phyloP scores from a whole-genome alignment of 2,113 vertebrate species.

The Numenius arquata region DNA sequence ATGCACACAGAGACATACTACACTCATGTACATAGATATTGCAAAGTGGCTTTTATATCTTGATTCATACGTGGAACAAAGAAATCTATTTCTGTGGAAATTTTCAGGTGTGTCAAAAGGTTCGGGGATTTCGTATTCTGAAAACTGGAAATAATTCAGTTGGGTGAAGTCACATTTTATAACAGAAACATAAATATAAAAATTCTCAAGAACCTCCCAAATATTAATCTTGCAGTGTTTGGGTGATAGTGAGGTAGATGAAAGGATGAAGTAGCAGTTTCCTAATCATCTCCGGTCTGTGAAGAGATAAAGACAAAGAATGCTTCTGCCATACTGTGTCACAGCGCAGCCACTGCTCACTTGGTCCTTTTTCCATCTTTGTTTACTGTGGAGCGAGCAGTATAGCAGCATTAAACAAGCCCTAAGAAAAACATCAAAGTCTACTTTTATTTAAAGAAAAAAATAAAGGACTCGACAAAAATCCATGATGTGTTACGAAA shows the following conservation, averaged over 20 bases:
- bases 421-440: background rate
- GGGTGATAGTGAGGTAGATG: background rate
- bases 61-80: background rate
- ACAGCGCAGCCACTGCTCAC: background rate
- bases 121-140: background rate
- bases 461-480: background rate
- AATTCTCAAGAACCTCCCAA: background rate
- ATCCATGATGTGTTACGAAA: background rate
- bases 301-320: background rate
- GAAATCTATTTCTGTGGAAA: background rate
- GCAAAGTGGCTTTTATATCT: background rate
- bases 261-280: background rate
- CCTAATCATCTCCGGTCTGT: background rate
- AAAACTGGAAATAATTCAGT: background rate
- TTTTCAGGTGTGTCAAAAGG: background rate
- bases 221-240: background rate
- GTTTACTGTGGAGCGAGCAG: background rate
- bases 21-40: accelerated
- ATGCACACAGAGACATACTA: background rate
- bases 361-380: background rate
- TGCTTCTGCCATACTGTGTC: background rate
- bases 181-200: background rate
- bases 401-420: background rate
- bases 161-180: background rate
- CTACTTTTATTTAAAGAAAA: background rate